These are phyloP conservation scores for Canis aureus DNA, from an alignment of 2,113 vertebrate species.

Conservation along the genomic window DNA sequence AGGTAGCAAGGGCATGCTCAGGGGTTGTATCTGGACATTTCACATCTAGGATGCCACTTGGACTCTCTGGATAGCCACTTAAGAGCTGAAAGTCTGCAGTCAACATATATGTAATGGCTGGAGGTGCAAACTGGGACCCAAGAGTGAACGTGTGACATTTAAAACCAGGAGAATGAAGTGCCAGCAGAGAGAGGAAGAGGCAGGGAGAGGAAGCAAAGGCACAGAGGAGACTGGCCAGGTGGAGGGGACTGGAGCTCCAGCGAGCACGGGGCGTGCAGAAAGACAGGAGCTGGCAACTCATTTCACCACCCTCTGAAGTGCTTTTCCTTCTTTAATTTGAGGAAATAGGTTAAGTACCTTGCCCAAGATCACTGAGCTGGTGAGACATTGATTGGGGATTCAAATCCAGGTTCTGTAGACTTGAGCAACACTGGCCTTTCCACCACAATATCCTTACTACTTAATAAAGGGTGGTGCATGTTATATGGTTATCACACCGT, in stretches of 20 bases:
- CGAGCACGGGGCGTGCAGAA: neutral
- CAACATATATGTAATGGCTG: neutral
- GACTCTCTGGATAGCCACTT: neutral
- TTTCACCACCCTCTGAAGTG: neutral
- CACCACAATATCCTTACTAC: neutral
- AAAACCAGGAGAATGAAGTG: neutral
- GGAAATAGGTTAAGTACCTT: neutral
- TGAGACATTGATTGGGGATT: neutral
- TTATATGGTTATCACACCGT: fast-evolving
- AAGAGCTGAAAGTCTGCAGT: neutral
- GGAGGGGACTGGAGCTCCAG: neutral
- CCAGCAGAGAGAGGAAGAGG: neutral
- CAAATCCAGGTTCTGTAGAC: neutral
- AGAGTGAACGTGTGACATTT: fast-evolving
- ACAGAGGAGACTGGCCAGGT: too few relatives aligned
- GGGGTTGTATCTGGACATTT: too few relatives aligned
- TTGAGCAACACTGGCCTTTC: neutral
- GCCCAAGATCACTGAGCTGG: neutral
- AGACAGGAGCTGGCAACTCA: neutral
- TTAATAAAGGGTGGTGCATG: neutral
- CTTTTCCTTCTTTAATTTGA: neutral
- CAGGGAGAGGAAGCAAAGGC: neutral
- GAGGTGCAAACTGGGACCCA: neutral
- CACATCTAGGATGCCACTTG: neutral
- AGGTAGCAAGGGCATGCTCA: neutral